Evolutionary conservation across 2,113 vertebrate genomes (phyloP), one percentile per base, ranked within the genome.

Genomic region (Romanogobio albipinnatus): DNA sequence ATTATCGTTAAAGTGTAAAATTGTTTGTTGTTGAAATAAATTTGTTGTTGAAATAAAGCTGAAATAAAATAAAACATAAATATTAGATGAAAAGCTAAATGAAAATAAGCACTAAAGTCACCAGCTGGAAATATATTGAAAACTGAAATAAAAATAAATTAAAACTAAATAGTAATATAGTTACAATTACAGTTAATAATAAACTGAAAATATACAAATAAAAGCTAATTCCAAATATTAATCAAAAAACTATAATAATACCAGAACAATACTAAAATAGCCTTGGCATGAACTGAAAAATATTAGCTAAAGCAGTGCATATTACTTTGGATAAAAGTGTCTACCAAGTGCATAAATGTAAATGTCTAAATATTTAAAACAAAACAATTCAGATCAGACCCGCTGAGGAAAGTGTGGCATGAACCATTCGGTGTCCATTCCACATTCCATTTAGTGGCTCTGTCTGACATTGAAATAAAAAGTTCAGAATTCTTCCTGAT

Each of bases 401-500:
- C 26, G 2, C 43, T 47, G 10, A 76, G 59, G 82, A n/a, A 58
- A 36, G 17, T 36, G 43, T 13, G 59, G 51, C 22, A 61, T 56
- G 51, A 51, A 6, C 43, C 24, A 64, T 56, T 10, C 61, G 2
- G 22, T 51, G 2, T 76, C 39, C 22, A 75, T 81, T 39, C 8
- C 8, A 70, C 9, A 43, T 80, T 45, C 26, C 17, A 39, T n/a
- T 26, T 24, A 66, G 9, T 17, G 53, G 33, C 74, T 75, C 13
- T 0, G 11, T 75, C 13, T 0, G 11, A 78, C 76, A 4, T 77
- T 43, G 39, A 15, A 78, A 43, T 43, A 43, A 59, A 59, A 77
- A n/a, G 11, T n/a, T 39, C 33, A 15, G 17, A 59, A 78, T 61
- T 8, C 76, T 61, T 78, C 36, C 56, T 24, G 56, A 78, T 78